Evolutionary conservation across 2,888 invertebrate species (phyloP), one percentile per base, ranked within the genome.

Genomic region (Epistrophe grossulariae): DNA sequence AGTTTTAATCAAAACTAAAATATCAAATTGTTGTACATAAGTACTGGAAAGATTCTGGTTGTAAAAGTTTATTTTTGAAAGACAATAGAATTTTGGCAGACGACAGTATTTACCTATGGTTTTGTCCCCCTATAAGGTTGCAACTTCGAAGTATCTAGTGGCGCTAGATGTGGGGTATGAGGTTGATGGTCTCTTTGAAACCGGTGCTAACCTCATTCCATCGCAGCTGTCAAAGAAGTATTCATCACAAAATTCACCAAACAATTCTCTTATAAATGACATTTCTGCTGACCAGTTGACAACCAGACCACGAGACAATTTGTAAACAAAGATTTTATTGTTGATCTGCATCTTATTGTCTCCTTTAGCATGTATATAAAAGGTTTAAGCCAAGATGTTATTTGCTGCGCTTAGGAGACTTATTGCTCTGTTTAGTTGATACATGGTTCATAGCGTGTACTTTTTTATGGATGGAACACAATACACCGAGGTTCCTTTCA

Each of bases 161-260:
- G 38, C 59, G 31, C 59, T 38, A 7, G n/a, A 1, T n/a, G 1
- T 13, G 2, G n/a, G 28, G 3, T 7, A n/a, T 31, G n/a, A n/a
- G n/a, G 6, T 31, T 15, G 35, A n/a, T 28, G 31, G 9, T 15
- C 35, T 4, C 35, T 17, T 17, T 11, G 35, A 1, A 59, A 35
- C 24, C 24, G 55, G 19, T 10, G 43, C 70, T 31, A 40, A 19
- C 35, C 52, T 71, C 40, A n/a, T n/a, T 52, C 70, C 52, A 24
- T 70, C 70, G 52, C 70, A 40, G 52, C 70, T 40, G 70, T 70
- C 55, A 70, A 55, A 70, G 17, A n/a, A 28, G 38, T 11, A 10
- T 1, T 71, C n/a, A 4, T 19, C 11, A 15, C n/a, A 38, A 2
- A n/a, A 45, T 55, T 55, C 43, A 43, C 70, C 70, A 28, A 71